phyloP scores from a whole-genome alignment of 2,888 invertebrate species.

The Drosophila buzzatii region DNA sequence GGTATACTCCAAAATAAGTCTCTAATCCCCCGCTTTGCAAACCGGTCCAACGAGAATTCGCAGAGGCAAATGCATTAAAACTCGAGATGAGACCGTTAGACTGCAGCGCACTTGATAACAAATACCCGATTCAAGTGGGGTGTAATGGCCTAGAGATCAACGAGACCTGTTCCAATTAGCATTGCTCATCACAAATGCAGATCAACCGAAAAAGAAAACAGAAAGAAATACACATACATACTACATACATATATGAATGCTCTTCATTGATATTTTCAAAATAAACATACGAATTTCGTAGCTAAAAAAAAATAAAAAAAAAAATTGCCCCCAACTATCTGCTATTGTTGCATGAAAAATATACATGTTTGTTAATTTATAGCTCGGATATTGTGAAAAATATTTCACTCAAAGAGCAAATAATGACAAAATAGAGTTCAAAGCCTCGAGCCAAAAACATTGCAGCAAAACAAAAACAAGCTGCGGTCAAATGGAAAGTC shows the following conservation, averaged over 20 bases:
- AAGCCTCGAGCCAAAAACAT: constrained; percentile 55
- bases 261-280: neutral
- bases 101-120: constrained; percentile 15
- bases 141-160: neutral
- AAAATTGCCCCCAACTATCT: neutral
- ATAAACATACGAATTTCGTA: neutral
- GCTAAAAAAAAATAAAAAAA: no score
- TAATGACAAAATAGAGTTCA: constrained; percentile 51
- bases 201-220: neutral
- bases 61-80: constrained; percentile 27
- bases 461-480: constrained; percentile 38
- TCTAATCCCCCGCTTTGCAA: constrained; percentile 29
- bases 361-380: constrained; percentile 30
- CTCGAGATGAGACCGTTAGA: constrained; percentile 27
- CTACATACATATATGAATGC: neutral
- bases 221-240: neutral
- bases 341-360: constrained; percentile 31
- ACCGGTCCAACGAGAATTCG: constrained; percentile 68
- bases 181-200: neutral
- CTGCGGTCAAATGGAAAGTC: constrained; percentile 77
- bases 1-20: constrained; percentile 19
- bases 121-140: constrained; percentile 8
- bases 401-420: constrained; percentile 23
- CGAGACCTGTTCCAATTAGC: neutral
- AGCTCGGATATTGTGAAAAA: constrained; percentile 31